Percentiles rank a stretch among this genome's conserved stretches.
Evolutionary conservation across 37 sponge, comb jelly and placozoan genomes (phyloP).

Genomic region (Axinella damicornis): DNA sequence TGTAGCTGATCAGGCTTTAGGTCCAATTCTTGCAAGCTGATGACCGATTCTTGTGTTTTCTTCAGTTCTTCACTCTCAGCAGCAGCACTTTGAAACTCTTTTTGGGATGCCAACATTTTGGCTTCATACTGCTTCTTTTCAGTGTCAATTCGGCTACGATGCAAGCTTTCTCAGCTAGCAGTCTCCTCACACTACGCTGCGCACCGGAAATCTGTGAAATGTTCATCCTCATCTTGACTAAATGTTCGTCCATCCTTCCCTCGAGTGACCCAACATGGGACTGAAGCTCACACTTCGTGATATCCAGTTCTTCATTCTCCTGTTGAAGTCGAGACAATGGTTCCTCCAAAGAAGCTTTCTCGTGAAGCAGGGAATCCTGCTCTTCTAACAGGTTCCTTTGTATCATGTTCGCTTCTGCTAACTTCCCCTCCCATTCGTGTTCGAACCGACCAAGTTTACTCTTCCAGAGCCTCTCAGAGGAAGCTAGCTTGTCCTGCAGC

Average conservation of each 20-base stretch:
- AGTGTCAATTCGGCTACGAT: neutral
- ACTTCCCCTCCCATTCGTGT: conserved; percentile 32
- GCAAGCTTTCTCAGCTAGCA: conserved; percentile 27
- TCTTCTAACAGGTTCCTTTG: neutral
- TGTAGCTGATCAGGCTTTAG: conserved; percentile 1
- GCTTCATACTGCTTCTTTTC: neutral
- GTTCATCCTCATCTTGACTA: conserved; percentile 5
- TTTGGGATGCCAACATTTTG: neutral
- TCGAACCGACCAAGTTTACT: conserved; percentile 2
- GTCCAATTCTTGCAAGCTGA: neutral
- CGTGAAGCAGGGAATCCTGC: neutral
- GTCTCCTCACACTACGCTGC: neutral
- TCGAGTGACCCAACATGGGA: neutral
- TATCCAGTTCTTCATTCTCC: neutral
- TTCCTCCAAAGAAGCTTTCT: conserved; percentile 18
- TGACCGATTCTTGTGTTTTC: neutral
- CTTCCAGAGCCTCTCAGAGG: conserved; percentile 33
- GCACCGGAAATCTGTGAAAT: neutral
- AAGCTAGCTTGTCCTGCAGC: neutral
- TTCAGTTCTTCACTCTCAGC: neutral
- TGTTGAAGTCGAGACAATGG: neutral
- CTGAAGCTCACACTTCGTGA: neutral
- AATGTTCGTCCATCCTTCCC: neutral
- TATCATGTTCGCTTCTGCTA: neutral
- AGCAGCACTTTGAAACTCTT: neutral